Percentiles rank a stretch among this genome's conserved stretches.
Evolutionary conservation across 2,113 vertebrate genomes (phyloP).

Genomic region (Pimephales promelas): DNA sequence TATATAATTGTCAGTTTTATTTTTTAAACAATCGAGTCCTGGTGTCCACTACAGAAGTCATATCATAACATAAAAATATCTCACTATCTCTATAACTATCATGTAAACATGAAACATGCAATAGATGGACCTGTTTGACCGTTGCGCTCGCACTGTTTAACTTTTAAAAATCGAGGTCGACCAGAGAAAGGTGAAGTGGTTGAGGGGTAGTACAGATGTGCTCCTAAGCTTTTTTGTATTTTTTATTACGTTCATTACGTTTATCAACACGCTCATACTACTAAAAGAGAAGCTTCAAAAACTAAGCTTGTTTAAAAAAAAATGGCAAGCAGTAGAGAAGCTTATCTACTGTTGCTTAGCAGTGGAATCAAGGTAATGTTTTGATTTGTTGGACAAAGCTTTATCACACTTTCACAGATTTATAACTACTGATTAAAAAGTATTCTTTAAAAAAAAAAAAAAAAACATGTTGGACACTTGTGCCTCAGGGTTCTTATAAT

Average conservation of each 20-base stretch:
- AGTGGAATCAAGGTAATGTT: background rate
- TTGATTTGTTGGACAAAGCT: background rate
- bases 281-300: background rate
- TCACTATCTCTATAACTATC: too few species aligned
- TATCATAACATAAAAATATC: too few species aligned
- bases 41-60: too few species aligned
- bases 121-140: too few species aligned
- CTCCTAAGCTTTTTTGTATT: background rate
- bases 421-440: background rate
- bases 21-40: too few species aligned
- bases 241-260: background rate
- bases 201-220: too few species aligned
- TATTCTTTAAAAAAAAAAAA: background rate
- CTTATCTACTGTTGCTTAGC: background rate
- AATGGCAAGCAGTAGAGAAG: background rate
- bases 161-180: slow-evolving; percentile 28
- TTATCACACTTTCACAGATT: background rate
- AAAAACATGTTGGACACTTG: slow-evolving; percentile 50
- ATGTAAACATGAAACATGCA: too few species aligned
- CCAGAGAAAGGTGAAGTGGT: slow-evolving; percentile 3
- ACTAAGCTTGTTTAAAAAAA: background rate
- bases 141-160: too few species aligned
- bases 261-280: background rate
- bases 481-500: slow-evolving; percentile 66
- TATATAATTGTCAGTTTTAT: too few species aligned